A percentile compares a stretch with the other conserved stretches of the same genome.
Evolutionary conservation across 2,888 invertebrate genomes (phyloP).

Genomic region (Calameuta idolon): DNA sequence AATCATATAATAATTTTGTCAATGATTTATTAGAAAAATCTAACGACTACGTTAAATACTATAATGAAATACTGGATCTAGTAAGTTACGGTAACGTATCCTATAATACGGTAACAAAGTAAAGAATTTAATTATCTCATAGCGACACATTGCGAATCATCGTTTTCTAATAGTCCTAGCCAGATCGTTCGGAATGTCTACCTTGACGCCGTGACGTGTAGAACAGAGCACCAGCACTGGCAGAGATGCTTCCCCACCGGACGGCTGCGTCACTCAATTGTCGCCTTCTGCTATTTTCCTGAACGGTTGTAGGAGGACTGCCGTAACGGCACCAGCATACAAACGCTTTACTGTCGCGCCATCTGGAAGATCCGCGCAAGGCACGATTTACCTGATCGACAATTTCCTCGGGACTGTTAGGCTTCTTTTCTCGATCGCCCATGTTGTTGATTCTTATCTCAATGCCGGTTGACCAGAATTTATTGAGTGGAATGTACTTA

Average conservation of each 20-base stretch:
- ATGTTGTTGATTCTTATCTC: slow-evolving; percentile 80
- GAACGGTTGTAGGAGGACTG: slow-evolving; percentile 8
- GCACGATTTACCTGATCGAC: slow-evolving; percentile 14
- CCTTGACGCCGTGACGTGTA: slow-evolving; percentile 16
- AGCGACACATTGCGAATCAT: not conserved
- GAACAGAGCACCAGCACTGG: slow-evolving; percentile 15
- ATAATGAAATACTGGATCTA: not conserved
- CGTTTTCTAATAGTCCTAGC: not conserved
- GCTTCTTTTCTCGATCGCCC: slow-evolving; percentile 77
- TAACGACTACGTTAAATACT: not conserved
- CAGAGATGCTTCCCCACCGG: slow-evolving; percentile 19
- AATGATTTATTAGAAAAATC: not conserved
- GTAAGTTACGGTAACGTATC: not conserved
- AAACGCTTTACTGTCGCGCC: slow-evolving; percentile 78
- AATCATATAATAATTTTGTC: not conserved
- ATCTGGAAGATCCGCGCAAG: slow-evolving; percentile 59
- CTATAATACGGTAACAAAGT: not conserved
- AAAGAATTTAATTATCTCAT: not conserved
- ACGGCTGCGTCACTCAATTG: slow-evolving; percentile 13
- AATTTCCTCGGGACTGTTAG: slow-evolving; percentile 72
- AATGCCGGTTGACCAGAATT: slow-evolving; percentile 78
- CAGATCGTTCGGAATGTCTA: not conserved
- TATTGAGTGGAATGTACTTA: slow-evolving; percentile 68
- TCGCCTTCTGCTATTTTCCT: slow-evolving; percentile 11
- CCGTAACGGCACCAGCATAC: slow-evolving; percentile 81